Conservation (phyloP, 2,797 vertebrate genomes). For the Diglossa cyanea region DNA sequence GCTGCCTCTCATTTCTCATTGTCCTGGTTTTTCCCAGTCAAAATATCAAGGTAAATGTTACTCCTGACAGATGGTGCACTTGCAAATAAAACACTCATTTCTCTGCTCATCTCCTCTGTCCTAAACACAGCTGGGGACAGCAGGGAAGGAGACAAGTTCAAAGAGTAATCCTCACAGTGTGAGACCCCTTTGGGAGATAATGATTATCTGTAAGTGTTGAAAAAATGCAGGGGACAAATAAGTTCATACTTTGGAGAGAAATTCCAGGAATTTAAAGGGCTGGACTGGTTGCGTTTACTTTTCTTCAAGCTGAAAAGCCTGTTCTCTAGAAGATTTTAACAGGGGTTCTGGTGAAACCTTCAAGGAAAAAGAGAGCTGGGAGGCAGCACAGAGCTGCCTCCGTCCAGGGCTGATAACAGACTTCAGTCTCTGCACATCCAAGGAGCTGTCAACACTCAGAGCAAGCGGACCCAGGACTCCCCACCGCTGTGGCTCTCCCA, state of each 20-base stretch:
- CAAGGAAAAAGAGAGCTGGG: constrained; percentile 14
- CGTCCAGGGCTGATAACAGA: constrained; percentile 29
- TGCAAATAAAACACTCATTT: not conserved
- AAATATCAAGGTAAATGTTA: not conserved
- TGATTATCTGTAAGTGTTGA: not conserved
- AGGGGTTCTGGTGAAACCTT: not conserved
- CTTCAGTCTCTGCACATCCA: not conserved
- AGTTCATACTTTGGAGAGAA: not conserved
- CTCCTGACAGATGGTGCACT: not conserved
- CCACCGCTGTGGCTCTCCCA: not conserved
- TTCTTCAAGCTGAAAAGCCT: not conserved
- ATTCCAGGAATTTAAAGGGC: not conserved
- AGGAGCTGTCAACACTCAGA: constrained; percentile 50
- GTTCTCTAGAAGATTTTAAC: not conserved
- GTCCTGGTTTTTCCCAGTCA: not conserved
- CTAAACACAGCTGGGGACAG: not conserved
- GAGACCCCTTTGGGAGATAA: not conserved
- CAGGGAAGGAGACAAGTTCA: not conserved
- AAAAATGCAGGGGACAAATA: not conserved
- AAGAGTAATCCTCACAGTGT: not conserved
- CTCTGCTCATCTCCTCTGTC: not conserved
- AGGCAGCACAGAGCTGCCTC: constrained; percentile 12
- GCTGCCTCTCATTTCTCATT: not conserved
- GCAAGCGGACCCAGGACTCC: not conserved
- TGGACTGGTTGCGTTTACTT: not conserved